Conservation (phyloP, 2,113 vertebrate genomes). For the Accipiter virgatus region DNA sequence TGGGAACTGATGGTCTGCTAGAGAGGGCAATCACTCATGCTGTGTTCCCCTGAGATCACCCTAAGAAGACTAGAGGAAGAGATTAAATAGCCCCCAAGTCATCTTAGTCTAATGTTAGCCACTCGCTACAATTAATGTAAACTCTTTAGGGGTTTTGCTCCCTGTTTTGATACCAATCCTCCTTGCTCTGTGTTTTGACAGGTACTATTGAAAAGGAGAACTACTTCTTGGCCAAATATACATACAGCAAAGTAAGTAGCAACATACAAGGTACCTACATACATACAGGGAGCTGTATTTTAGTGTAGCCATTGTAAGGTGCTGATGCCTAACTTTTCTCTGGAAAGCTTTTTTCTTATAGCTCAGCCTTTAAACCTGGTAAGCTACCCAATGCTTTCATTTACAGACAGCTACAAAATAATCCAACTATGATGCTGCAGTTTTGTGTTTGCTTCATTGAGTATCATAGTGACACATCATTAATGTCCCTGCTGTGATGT, state of each 20-base stretch:
- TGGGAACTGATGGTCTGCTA: neutral
- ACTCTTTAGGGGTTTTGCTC: neutral
- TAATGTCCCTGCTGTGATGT: neutral
- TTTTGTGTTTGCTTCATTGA: neutral
- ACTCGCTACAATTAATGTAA: neutral
- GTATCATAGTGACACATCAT: neutral
- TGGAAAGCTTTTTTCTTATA: neutral
- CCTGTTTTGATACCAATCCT: neutral
- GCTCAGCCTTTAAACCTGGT: neutral
- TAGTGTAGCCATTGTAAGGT: neutral
- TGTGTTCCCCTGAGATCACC: neutral
- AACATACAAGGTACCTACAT: neutral
- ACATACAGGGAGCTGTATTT: neutral
- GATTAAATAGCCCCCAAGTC: neutral
- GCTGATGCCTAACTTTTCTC: neutral
- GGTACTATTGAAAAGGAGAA: constrained; percentile 12
- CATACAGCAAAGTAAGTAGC: constrained; percentile 46
- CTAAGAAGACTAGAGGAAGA: neutral
- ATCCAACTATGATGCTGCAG: neutral
- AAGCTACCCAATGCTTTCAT: neutral
- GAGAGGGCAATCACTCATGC: neutral
- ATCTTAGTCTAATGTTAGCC: neutral
- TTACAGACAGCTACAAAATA: neutral
- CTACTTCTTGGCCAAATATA: constrained; percentile 51
- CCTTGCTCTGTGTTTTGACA: constrained; percentile 47